Evolutionary conservation across 2,888 invertebrate species (phyloP), one percentile per base, ranked within the genome.

Genomic region (Bembecia ichneumoniformis): DNA sequence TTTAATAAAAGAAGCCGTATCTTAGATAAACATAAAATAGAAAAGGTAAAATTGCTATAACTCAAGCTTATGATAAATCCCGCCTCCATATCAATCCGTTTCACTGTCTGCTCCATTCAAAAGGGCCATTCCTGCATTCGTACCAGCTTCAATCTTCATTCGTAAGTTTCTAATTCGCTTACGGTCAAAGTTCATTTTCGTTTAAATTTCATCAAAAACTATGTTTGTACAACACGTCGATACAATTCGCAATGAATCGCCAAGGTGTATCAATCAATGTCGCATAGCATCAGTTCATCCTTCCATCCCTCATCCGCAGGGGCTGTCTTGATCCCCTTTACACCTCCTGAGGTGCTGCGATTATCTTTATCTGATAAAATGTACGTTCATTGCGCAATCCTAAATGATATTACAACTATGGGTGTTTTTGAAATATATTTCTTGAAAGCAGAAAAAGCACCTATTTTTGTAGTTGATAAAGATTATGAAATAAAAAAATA

Each of bases 191-290:
- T 43, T 36, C 5, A 15, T 53, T 51, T 49, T 51, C 4, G 36
- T 4, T 7, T 46, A 43, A 47, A 46, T 47, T 48, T 16, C 34
- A 49, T 47, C 50, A 47, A 50, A 46, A 50, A 55, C 48, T 49
- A 55, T 56, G 52, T 58, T 49, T 52, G 52, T 55, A 58, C 64
- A 58, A 58, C 49, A 57, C 43, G 53, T 57, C 58, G 55, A 54
- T 58, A 60, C 55, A 58, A 58, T 59, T 55, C 56, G 49, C 51
- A 47, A 49, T 54, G 57, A 49, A 54, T 61, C 59, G 45, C 52
- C 51, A 55, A 74, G 71, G 69, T 72, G 62, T 64, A 76, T 76
- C 75, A 71, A 76, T 76, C 75, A 76, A 69, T 68, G 77, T 76
- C 75, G 57, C 49, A 16, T 20, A 45, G 47, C 36, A 48, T 58